Evolutionary conservation across 37 sponge, comb jelly and placozoan genomes (phyloP).

Genomic region (Crambe crambe): DNA sequence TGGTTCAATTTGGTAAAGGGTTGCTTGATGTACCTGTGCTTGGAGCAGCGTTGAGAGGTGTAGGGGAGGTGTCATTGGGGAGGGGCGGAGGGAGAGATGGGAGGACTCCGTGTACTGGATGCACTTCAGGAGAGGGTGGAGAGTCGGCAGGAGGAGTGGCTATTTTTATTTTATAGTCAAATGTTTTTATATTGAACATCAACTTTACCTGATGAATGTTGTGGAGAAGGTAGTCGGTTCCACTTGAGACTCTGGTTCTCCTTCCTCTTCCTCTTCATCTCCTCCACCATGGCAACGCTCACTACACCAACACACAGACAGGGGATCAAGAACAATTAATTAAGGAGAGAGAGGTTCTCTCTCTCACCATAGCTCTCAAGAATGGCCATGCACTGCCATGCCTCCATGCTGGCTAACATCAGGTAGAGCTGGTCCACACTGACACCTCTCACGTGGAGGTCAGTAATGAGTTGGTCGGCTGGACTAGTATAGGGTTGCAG

Average conservation of each 20-base stretch:
- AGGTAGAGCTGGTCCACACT: constrained; percentile 42
- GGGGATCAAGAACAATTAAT: no score
- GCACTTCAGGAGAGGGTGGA: not conserved
- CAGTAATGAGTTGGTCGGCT: constrained; percentile 42
- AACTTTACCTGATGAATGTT: not conserved
- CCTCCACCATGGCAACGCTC: not conserved
- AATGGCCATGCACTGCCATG: constrained; percentile 36
- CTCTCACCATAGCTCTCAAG: constrained; percentile 43
- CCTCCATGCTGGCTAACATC: constrained; percentile 41
- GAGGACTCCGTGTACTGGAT: not conserved
- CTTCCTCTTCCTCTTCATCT: not conserved
- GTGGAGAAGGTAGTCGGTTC: not conserved
- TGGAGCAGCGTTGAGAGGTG: no score
- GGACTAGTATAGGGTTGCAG: constrained; percentile 36
- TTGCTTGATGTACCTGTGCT: no score
- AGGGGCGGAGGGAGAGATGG: constrained; percentile 10
- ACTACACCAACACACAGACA: not conserved
- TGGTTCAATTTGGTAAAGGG: no score
- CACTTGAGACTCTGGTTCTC: not conserved
- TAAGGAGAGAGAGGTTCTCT: constrained; percentile 2
- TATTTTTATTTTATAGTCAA: no score
- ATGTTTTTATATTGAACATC: no score
- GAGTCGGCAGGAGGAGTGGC: not conserved
- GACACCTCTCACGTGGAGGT: constrained; percentile 40
- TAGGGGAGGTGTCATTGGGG: no score